Percentiles rank a stretch among this genome's conserved stretches.
Evolutionary conservation across 2,888 invertebrate species (phyloP).

Genomic region (Morinoia aosen): DNA sequence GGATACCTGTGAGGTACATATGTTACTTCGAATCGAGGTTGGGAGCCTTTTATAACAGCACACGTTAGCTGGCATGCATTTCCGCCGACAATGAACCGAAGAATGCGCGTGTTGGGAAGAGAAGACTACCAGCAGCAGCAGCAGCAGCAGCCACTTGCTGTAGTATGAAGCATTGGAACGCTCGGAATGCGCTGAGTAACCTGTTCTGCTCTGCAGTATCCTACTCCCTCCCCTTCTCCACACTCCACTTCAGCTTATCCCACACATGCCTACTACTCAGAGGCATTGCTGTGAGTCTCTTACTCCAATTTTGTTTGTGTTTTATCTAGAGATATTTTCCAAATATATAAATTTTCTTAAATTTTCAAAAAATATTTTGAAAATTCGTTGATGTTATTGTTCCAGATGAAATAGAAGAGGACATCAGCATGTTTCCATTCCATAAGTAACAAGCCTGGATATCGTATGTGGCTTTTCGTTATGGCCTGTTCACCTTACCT

Average conservation of each 20-base stretch:
- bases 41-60: neutral
- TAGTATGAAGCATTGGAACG: slow-evolving; percentile 35
- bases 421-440: too few relatives aligned
- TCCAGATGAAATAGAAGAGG: too few relatives aligned
- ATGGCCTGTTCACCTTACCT: too few relatives aligned
- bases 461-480: too few relatives aligned
- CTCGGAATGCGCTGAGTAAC: slow-evolving; percentile 49
- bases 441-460: too few relatives aligned
- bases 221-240: neutral
- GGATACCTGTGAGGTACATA: too few relatives aligned
- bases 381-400: too few relatives aligned
- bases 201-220: neutral
- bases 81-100: neutral
- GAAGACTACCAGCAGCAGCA: neutral
- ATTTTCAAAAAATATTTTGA: too few relatives aligned
- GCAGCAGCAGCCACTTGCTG: slow-evolving; percentile 3
- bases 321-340: too few relatives aligned
- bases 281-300: neutral
- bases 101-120: slow-evolving; percentile 1
- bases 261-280: neutral
- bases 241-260: neutral
- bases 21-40: neutral
- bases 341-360: too few relatives aligned
- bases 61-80: neutral
- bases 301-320: too few relatives aligned